Evolutionary conservation across 2,888 invertebrate species (phyloP).

Genomic region (Leptopilina drosophilae): DNA sequence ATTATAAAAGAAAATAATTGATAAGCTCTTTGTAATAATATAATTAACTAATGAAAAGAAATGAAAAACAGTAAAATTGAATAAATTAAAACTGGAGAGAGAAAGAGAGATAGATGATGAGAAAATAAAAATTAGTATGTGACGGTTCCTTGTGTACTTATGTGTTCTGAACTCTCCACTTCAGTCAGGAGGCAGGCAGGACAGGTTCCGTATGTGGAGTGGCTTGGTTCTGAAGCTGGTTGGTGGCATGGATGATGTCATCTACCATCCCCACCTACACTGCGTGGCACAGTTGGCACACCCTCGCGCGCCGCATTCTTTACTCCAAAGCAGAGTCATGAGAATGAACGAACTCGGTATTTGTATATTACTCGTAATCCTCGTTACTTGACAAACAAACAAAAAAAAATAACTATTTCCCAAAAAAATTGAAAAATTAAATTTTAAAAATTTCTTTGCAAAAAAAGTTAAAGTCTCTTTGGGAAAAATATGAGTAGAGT

Average conservation of each 20-base stretch:
- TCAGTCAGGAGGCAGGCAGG: constrained; percentile 77
- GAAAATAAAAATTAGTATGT: constrained; percentile 70
- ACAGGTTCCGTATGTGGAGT: constrained; percentile 76
- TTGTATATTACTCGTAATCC: constrained; percentile 77
- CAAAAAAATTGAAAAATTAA: constrained; percentile 56
- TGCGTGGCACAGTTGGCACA: constrained; percentile 76
- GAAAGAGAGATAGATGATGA: constrained; percentile 55
- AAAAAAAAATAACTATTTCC: constrained; percentile 66
- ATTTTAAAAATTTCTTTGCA: constrained; percentile 40
- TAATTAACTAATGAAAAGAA: no score
- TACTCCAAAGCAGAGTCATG: constrained; percentile 77
- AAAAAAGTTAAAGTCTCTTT: constrained; percentile 36
- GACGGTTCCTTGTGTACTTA: constrained; percentile 76
- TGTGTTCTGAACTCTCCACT: constrained; percentile 77
- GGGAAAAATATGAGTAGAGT: constrained; percentile 2
- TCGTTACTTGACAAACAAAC: constrained; percentile 73
- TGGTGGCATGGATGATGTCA: constrained; percentile 76
- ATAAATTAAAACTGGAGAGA: constrained; percentile 62
- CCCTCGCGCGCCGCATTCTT: constrained; percentile 77
- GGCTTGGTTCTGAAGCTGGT: constrained; percentile 76
- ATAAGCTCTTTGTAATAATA: constrained; percentile 52
- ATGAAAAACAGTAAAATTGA: not conserved
- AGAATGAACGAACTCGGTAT: constrained; percentile 77
- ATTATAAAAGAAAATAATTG: constrained; percentile 50
- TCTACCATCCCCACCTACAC: constrained; percentile 76